A percentile compares a stretch with the other conserved stretches of the same genome.
Evolutionary conservation across 2,113 vertebrate genomes (phyloP).

Genomic region (Ciconia boyciana): DNA sequence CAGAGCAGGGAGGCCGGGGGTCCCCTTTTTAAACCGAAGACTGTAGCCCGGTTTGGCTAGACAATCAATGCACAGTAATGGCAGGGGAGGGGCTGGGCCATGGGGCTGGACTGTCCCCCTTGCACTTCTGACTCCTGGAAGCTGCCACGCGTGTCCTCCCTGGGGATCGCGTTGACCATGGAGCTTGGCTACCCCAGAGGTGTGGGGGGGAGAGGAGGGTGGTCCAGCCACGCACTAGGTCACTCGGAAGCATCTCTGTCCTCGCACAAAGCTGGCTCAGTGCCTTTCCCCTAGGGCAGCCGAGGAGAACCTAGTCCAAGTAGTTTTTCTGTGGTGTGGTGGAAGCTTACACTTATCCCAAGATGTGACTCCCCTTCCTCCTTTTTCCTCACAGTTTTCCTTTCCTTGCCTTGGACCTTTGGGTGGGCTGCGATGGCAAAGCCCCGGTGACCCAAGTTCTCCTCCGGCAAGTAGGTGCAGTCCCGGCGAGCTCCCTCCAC

Average conservation of each 20-base stretch:
- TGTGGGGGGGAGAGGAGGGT: neutral
- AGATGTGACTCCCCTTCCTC: neutral
- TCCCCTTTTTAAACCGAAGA: neutral
- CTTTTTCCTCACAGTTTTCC: neutral
- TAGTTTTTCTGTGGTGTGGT: conserved; percentile 17
- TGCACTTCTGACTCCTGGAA: neutral
- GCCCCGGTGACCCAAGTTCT: neutral
- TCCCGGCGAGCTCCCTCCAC: neutral
- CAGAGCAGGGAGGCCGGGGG: neutral
- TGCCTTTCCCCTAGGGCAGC: conserved; percentile 21
- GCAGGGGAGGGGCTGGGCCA: neutral
- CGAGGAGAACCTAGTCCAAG: neutral
- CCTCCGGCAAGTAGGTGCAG: neutral
- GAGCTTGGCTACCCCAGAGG: neutral
- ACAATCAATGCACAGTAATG: conserved; percentile 55
- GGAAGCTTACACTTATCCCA: neutral
- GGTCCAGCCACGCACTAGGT: neutral
- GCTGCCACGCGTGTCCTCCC: neutral
- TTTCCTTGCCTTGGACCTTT: neutral
- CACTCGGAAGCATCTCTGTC: neutral
- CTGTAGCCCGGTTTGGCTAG: conserved; percentile 17
- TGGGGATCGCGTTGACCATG: neutral
- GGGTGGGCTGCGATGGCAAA: neutral
- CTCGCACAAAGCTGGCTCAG: neutral
- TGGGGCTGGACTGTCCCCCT: neutral